A percentile compares a stretch with the other conserved stretches of the same genome.
phyloP scores from a whole-genome alignment of 1,140 invertebrate genomes.

The Adelges cooleyi region DNA sequence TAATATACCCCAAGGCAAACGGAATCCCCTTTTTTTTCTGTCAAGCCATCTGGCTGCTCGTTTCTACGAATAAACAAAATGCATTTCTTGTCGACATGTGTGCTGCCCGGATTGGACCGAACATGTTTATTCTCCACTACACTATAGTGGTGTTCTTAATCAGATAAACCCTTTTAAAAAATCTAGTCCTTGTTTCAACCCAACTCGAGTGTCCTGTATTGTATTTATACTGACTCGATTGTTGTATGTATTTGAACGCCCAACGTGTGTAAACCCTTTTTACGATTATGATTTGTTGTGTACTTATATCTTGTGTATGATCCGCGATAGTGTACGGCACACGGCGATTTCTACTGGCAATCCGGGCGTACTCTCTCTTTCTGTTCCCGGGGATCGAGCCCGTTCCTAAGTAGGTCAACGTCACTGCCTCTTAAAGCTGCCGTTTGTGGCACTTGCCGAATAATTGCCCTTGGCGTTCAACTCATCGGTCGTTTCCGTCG shows the following conservation, averaged over 20 bases:
- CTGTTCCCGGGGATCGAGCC: slow-evolving; percentile 7
- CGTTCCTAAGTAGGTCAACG: slow-evolving; percentile 15
- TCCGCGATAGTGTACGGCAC: background rate
- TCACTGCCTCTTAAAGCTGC: background rate
- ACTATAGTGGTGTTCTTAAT: too few relatives aligned
- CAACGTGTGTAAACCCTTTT: too few relatives aligned
- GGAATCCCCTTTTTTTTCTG: slow-evolving; percentile 13
- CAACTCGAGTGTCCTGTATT: too few relatives aligned
- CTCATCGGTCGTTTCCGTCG: slow-evolving; percentile 11
- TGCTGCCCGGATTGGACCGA: too few relatives aligned
- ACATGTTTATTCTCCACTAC: too few relatives aligned
- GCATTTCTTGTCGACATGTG: slow-evolving; percentile 7
- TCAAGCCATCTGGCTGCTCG: slow-evolving; percentile 3
- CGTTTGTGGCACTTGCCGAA: slow-evolving; percentile 3
- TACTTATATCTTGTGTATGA: background rate
- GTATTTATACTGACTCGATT: too few relatives aligned
- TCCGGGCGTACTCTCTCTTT: slow-evolving; percentile 14
- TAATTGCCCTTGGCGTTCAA: slow-evolving; percentile 3
- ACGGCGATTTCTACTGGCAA: background rate
- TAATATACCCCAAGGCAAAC: background rate
- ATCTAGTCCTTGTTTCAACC: too few relatives aligned
- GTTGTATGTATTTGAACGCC: too few relatives aligned
- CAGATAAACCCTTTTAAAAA: too few relatives aligned
- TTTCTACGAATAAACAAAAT: slow-evolving; percentile 18
- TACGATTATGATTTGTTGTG: background rate